A percentile compares a stretch with the other conserved stretches of the same genome.
phyloP scores from a whole-genome alignment of 2,113 vertebrate genomes.

The Bombycilla garrulus region DNA sequence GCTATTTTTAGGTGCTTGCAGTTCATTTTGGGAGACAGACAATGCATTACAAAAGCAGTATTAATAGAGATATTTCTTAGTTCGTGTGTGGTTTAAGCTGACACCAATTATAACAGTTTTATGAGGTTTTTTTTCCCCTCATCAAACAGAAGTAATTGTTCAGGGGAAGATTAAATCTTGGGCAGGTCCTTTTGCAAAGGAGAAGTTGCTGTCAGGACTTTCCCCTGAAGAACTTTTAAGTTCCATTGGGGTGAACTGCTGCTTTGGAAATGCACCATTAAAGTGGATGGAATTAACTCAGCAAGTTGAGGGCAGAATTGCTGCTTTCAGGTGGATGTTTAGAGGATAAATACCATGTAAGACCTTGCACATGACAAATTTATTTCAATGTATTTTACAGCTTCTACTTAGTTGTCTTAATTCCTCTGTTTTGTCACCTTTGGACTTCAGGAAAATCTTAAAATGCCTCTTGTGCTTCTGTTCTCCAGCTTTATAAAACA shows the following conservation, averaged over 20 bases:
- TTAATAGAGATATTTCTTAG: not conserved
- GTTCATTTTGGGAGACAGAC: not conserved
- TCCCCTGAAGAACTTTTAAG: not conserved
- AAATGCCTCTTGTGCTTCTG: not conserved
- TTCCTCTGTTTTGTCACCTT: not conserved
- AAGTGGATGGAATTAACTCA: not conserved
- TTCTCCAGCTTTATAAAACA: not conserved
- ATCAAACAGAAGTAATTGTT: not conserved
- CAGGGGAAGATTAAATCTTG: conserved; percentile 35
- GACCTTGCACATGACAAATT: not conserved
- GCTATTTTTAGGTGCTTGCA: conserved; percentile 29
- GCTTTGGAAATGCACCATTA: not conserved
- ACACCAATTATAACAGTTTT: not conserved
- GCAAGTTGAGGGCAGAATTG: not conserved
- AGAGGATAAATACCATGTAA: not conserved
- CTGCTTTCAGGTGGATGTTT: not conserved
- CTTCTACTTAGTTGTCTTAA: not conserved
- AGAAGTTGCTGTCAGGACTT: not conserved
- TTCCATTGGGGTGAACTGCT: not conserved
- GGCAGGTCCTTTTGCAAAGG: not conserved
- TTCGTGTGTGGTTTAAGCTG: conserved; percentile 4
- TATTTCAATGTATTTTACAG: not conserved
- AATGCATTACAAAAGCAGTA: not conserved
- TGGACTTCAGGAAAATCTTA: not conserved
- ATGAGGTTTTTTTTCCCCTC: not conserved